phyloP scores from a whole-genome alignment of 2,797 vertebrate species.

The Atherinosoma microstoma region DNA sequence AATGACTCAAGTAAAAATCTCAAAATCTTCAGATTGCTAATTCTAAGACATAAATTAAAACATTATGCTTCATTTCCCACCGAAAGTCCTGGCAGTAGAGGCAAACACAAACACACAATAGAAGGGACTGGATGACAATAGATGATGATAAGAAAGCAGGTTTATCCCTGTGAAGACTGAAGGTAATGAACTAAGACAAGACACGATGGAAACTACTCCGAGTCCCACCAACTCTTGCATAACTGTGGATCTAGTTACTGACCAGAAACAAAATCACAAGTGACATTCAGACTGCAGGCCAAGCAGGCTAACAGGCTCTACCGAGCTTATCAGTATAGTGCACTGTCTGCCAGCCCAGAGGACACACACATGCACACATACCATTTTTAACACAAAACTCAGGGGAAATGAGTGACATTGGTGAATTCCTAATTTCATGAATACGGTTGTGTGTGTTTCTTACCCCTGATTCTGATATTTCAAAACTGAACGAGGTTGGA shows the following conservation, averaged over 20 bases:
- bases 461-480: conserved; percentile 8
- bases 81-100: conserved; percentile 31
- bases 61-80: neutral
- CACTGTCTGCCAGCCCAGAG: conserved; percentile 52
- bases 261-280: conserved; percentile 58
- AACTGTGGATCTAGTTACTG: conserved; percentile 49
- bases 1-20: neutral
- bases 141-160: conserved; percentile 22
- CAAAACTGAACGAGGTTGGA: too few relatives aligned
- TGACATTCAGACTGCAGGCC: conserved; percentile 62
- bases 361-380: conserved; percentile 15
- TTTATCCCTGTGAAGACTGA: conserved; percentile 22
- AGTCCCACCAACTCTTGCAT: conserved; percentile 35
- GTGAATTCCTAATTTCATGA: conserved; percentile 25
- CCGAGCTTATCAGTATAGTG: conserved; percentile 62
- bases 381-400: neutral
- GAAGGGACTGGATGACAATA: conserved; percentile 21
- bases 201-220: conserved; percentile 21
- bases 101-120: conserved; percentile 24
- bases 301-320: conserved; percentile 67
- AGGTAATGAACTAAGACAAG: conserved; percentile 55
- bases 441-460: conserved; percentile 1
- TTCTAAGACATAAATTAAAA: too few relatives aligned
- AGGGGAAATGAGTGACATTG: conserved; percentile 24
- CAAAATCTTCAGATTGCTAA: neutral